Base-by-base conservation (phyloP, 1,140 invertebrate genomes). In the Antheraea mylitta region DNA sequence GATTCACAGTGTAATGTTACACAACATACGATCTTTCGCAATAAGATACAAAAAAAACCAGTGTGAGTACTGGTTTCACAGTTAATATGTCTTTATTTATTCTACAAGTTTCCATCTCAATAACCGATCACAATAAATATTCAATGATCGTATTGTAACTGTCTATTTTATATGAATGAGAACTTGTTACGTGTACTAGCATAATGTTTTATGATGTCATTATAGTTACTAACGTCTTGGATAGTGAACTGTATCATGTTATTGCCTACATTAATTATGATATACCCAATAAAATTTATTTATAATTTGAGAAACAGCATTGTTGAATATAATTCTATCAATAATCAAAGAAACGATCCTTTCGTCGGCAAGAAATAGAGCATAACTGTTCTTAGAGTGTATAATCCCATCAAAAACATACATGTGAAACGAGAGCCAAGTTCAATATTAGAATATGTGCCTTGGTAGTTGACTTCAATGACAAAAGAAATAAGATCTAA, bases 81-180 rank as follows among this genome's bases (percentile, higher is more conserved):
- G 11, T 42, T 11, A 9, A 42, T 4, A 42, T 11, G 45, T 53
- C 5, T n/a, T 53, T 53, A 13, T 53, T 53, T 13, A 53, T 53
- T 53, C 45, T 13, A 53, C 1, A 53, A 53, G 16, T 13, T 16
- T 53, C 45, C 16, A 16, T 16, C 45, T 53, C 16, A 13, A 53
- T 53, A 53, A 53, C 9, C 16, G 11, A 53, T 53, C 45, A 13
- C 45, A 53, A 53, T 53, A 53, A 53, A 53, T 53, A 53, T 53
- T 53, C 45, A 53, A 53, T 2, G 45, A 53, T 53, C 45, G 45
- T 53, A 53, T 53, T 53, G 45, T 53, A 53, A 53, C 45, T 53
- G 45, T 53, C 45, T 16, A 53, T 13, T 53, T 53, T 53, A 13
- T 53, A 53, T 53, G 45, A 53, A 53, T 53, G 45, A 53, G 45